A percentile compares a stretch with the other conserved stretches of the same genome.
phyloP scores from a whole-genome alignment of 2,888 invertebrate genomes.

The Anthophora plumipes region DNA sequence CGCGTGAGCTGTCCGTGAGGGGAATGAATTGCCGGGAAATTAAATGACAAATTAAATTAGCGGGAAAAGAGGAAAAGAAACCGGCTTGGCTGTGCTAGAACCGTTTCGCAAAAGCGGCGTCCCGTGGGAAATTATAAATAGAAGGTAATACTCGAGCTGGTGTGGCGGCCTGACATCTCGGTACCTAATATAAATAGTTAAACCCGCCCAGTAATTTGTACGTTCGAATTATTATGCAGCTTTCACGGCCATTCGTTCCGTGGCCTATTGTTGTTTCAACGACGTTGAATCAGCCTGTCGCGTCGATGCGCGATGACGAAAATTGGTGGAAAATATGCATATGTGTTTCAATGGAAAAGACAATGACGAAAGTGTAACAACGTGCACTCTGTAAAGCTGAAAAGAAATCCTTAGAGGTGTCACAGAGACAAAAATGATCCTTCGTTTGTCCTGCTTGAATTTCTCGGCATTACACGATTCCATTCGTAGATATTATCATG shows the following conservation, averaged over 20 bases:
- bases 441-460: no score
- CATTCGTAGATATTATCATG: no score
- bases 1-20: not conserved
- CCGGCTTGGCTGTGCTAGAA: not conserved
- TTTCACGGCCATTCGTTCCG: not conserved
- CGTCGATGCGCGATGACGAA: not conserved
- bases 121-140: slow-evolving; percentile 65
- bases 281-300: no score
- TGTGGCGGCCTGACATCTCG: slow-evolving; percentile 19
- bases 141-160: slow-evolving; percentile 36
- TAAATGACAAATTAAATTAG: slow-evolving; percentile 24
- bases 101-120: slow-evolving; percentile 26
- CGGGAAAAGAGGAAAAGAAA: slow-evolving; percentile 43
- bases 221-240: slow-evolving; percentile 17
- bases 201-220: slow-evolving; percentile 28
- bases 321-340: no score
- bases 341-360: no score
- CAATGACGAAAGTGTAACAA: no score
- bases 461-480: no score
- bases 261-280: not conserved
- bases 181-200: slow-evolving; percentile 55
- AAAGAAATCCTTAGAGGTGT: no score
- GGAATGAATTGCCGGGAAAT: slow-evolving; percentile 29
- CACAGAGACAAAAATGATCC: no score
- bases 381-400: no score